A percentile compares a stretch with the other conserved stretches of the same genome.
Conservation (phyloP, 2,888 invertebrate species). For the Nemotelus nigrinus region DNA sequence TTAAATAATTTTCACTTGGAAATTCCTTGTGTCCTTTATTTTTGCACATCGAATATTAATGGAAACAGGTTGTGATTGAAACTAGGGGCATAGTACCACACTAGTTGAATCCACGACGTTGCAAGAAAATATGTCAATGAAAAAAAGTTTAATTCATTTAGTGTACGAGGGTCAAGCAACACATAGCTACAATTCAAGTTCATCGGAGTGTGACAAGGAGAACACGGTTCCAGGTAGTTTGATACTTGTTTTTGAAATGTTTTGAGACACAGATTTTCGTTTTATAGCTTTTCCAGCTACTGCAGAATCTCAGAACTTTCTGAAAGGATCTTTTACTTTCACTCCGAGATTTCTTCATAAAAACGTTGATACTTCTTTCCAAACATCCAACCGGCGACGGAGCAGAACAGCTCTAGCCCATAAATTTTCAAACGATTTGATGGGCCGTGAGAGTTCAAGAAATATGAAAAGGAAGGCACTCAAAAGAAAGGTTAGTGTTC, state of each 20-base stretch:
- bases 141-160: background rate
- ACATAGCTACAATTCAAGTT: background rate
- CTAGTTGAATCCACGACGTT: background rate
- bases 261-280: background rate
- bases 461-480: background rate
- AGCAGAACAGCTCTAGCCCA: background rate
- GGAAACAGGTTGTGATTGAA: background rate
- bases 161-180: background rate
- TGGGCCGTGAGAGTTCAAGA: background rate
- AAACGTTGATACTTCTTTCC: background rate
- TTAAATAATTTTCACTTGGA: background rate
- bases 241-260: background rate
- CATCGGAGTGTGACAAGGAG: background rate
- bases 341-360: slow-evolving; percentile 13
- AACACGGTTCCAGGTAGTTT: slow-evolving; percentile 1
- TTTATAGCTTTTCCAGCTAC: background rate
- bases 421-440: background rate
- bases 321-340: slow-evolving; percentile 18
- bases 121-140: slow-evolving; percentile 17
- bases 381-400: background rate
- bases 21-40: background rate
- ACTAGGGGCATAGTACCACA: background rate
- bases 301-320: background rate
- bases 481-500: slow-evolving; percentile 17
- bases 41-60: background rate